These are phyloP conservation scores for Manis crassicaudata DNA, from an alignment of 2,797 vertebrate species.

Conservation along the genomic window DNA sequence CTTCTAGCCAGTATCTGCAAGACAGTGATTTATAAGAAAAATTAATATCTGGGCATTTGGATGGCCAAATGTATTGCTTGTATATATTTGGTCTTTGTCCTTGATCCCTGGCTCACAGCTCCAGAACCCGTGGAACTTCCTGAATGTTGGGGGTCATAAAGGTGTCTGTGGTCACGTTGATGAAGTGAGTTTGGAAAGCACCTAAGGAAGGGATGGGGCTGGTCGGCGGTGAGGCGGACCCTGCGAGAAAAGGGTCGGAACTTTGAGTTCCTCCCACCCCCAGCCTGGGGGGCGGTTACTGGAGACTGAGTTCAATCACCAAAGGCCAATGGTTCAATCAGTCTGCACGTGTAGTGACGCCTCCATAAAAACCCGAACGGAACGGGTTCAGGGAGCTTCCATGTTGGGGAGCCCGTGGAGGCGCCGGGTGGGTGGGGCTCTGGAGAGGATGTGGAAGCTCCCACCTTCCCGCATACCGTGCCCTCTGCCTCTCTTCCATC, in stretches of 20 bases:
- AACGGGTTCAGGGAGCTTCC: not conserved
- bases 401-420: not conserved
- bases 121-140: not conserved
- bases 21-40: not conserved
- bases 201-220: not conserved
- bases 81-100: not conserved
- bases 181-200: not conserved
- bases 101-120: not conserved
- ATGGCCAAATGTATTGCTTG: not conserved
- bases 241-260: not conserved
- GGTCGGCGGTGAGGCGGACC: not conserved
- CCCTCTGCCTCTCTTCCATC: not conserved
- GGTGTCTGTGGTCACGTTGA: not conserved
- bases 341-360: not conserved
- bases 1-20: not conserved
- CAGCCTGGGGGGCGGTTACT: not conserved
- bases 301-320: not conserved
- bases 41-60: not conserved
- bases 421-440: not conserved
- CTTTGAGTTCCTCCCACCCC: not conserved
- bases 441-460: not conserved
- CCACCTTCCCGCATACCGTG: not conserved
- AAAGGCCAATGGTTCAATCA: not conserved
- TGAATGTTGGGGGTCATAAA: not conserved
- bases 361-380: not conserved